Evolutionary conservation across 2,888 invertebrate genomes (phyloP).

Genomic region (Troides aeacus): DNA sequence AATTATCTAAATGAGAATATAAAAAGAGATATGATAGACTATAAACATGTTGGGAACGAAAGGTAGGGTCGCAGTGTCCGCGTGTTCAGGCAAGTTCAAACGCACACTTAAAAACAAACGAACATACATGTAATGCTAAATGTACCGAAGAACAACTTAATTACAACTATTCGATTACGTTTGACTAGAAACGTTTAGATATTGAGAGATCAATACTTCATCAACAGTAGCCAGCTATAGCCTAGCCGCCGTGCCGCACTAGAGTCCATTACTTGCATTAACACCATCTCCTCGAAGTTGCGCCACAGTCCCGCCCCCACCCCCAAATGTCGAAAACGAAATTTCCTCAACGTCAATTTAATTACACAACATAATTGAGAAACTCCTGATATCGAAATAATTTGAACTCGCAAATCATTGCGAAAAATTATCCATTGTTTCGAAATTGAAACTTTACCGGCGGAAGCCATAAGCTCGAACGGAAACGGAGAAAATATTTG

Average conservation of each 20-base stretch:
- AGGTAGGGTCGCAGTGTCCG: background rate
- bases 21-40: no score
- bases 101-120: slow-evolving; percentile 45
- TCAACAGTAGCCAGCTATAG: slow-evolving; percentile 27
- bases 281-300: slow-evolving; percentile 36
- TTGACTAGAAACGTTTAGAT: slow-evolving; percentile 73
- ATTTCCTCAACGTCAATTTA: no score
- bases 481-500: no score
- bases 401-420: no score
- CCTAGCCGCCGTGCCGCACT: slow-evolving; percentile 33
- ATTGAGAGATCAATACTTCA: slow-evolving; percentile 62
- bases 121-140: slow-evolving; percentile 41
- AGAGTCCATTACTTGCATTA: slow-evolving; percentile 34
- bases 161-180: slow-evolving; percentile 56
- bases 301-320: background rate
- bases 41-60: no score
- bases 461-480: no score
- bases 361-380: no score
- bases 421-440: no score
- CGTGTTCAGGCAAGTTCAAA: slow-evolving; percentile 41
- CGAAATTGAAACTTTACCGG: no score
- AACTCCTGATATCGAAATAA: no score
- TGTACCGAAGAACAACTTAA: slow-evolving; percentile 52
- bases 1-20: no score
- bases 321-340: background rate